A percentile compares a stretch with the other conserved stretches of the same genome.
Evolutionary conservation across 2,113 vertebrate genomes (phyloP).

Genomic region (Cebus imitator): DNA sequence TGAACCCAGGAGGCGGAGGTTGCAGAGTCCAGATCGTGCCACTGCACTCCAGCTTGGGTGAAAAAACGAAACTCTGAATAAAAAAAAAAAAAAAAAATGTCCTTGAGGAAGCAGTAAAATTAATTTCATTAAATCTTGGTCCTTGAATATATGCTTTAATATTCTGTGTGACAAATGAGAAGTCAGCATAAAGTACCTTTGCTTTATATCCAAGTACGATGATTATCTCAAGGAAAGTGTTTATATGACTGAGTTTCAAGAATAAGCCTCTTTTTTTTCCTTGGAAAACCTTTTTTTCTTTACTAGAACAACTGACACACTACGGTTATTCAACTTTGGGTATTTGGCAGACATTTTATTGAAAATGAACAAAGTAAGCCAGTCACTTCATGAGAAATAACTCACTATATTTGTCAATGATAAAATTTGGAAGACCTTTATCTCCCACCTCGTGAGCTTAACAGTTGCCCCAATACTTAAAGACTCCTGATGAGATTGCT

Average conservation of each 20-base stretch:
- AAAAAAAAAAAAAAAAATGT: neutral
- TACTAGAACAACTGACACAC: neutral
- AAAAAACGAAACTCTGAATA: too few species aligned
- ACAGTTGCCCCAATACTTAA: neutral
- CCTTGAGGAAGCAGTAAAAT: neutral
- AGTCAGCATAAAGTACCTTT: neutral
- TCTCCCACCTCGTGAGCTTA: neutral
- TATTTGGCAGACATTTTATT: slow-evolving; percentile 6
- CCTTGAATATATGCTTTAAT: neutral
- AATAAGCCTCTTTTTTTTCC: neutral
- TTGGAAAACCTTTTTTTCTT: neutral
- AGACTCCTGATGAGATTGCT: neutral
- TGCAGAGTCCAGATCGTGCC: too few species aligned
- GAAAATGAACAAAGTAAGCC: neutral
- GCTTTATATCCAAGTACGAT: neutral
- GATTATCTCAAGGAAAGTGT: neutral
- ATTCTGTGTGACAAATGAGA: neutral
- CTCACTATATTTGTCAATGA: neutral
- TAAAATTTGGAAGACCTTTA: neutral
- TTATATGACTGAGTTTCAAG: neutral
- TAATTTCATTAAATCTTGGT: neutral
- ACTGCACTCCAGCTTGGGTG: too few species aligned
- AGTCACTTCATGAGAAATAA: neutral
- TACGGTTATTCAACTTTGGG: neutral
- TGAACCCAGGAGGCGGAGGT: too few species aligned